Evolutionary conservation across 2,113 vertebrate genomes (phyloP).

Genomic region (Picathartes gymnocephalus): DNA sequence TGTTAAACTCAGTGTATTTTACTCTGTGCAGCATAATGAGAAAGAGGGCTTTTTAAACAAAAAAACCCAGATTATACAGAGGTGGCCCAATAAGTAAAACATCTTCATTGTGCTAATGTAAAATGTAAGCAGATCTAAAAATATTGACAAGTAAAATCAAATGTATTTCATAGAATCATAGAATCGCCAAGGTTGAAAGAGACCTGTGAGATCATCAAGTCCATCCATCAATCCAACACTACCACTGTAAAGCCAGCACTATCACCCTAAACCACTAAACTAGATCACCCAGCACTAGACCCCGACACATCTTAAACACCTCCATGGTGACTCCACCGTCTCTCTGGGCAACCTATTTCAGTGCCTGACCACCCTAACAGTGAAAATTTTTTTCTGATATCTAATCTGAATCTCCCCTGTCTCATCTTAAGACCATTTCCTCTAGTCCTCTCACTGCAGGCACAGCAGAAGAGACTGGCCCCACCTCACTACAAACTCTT

Average conservation of each 20-base stretch:
- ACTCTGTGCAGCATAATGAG: not conserved
- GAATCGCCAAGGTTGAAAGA: not conserved
- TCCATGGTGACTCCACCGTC: not conserved
- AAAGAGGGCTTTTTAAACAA: not conserved
- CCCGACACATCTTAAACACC: not conserved
- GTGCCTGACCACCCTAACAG: not conserved
- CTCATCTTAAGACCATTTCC: not conserved
- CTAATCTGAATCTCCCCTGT: not conserved
- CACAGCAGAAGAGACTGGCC: accelerated
- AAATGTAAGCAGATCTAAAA: not conserved
- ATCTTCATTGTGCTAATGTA: not conserved
- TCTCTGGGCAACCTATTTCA: not conserved
- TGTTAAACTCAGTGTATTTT: not conserved
- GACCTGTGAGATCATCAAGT: not conserved
- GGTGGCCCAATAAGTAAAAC: not conserved
- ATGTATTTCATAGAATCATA: not conserved
- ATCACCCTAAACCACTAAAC: not conserved
- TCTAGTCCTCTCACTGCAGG: not conserved
- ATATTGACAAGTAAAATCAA: not conserved
- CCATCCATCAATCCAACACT: not conserved
- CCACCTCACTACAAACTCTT: not conserved
- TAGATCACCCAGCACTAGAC: not conserved
- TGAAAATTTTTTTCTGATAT: not conserved
- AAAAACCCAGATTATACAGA: not conserved
- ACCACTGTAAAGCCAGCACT: not conserved